A percentile compares a stretch with the other conserved stretches of the same genome.
Evolutionary conservation across 2,888 invertebrate species (phyloP).

Genomic region (Eubasilissa splendida): DNA sequence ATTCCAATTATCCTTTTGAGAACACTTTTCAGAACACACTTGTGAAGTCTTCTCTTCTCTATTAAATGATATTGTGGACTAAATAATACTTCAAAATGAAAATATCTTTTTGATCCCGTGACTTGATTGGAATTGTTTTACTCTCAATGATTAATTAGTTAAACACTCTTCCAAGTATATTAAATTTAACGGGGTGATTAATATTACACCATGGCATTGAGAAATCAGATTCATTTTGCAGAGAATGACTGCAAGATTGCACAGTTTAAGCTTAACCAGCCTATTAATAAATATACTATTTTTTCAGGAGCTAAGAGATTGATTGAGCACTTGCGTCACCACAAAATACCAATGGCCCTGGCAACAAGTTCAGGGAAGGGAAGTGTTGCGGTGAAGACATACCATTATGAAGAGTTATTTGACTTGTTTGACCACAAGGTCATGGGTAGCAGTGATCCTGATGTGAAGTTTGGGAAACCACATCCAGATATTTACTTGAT

Average conservation of each 20-base stretch:
- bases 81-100: too few species aligned
- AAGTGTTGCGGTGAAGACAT: slow-evolving; percentile 81
- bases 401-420: slow-evolving; percentile 77
- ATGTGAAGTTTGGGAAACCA: slow-evolving; percentile 89
- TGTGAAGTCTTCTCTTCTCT: too few species aligned
- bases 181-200: not conserved
- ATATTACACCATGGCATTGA: too few species aligned
- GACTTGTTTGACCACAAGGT: slow-evolving; percentile 81
- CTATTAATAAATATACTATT: not conserved
- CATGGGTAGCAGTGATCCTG: slow-evolving; percentile 86
- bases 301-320: slow-evolving; percentile 82
- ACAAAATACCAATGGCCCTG: slow-evolving; percentile 85
- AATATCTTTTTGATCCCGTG: too few species aligned
- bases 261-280: not conserved
- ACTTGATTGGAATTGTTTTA: too few species aligned
- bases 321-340: slow-evolving; percentile 80
- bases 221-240: too few species aligned
- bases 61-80: too few species aligned
- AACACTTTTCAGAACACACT: too few species aligned
- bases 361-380: slow-evolving; percentile 89
- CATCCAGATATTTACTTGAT: slow-evolving; percentile 90
- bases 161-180: not conserved
- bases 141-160: too few species aligned
- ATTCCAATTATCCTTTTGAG: too few species aligned
- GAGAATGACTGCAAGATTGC: too few species aligned